Conservation (phyloP, 2,113 vertebrate genomes). For the Caranx melampygus region DNA sequence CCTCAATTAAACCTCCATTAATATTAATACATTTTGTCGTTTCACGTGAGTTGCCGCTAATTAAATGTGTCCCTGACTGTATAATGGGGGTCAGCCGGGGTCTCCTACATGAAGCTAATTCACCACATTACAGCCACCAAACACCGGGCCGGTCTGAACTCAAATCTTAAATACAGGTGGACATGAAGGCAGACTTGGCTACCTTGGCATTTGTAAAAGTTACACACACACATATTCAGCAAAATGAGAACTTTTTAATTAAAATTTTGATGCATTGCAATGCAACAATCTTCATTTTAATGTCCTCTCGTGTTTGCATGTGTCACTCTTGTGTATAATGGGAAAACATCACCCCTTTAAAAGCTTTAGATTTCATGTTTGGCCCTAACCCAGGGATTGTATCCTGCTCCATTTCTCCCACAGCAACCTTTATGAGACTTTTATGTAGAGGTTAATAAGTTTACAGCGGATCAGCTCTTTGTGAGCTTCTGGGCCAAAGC, state of each 20-base stretch:
- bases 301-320: neutral
- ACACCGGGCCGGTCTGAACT: conserved; percentile 31
- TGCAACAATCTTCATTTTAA: conserved; percentile 3
- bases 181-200: conserved; percentile 6
- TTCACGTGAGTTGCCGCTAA: conserved; percentile 81
- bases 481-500: conserved; percentile 40
- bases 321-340: conserved; percentile 31
- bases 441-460: conserved; percentile 69
- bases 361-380: conserved; percentile 30
- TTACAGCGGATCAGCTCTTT: conserved; percentile 58
- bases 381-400: conserved; percentile 33
- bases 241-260: conserved; percentile 28
- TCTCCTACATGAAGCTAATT: conserved; percentile 74
- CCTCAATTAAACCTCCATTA: conserved; percentile 84
- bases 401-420: conserved; percentile 44
- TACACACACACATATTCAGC: conserved; percentile 17
- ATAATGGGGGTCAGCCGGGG: conserved; percentile 78
- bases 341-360: conserved; percentile 16
- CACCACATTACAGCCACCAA: conserved; percentile 61
- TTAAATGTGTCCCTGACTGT: conserved; percentile 80
- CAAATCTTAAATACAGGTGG: conserved; percentile 52
- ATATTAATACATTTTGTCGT: conserved; percentile 82
- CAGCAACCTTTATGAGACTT: conserved; percentile 58
- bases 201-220: conserved; percentile 2
- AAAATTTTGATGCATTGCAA: neutral